phyloP scores from a whole-genome alignment of 2,797 vertebrate genomes.

The Danio choprae region DNA sequence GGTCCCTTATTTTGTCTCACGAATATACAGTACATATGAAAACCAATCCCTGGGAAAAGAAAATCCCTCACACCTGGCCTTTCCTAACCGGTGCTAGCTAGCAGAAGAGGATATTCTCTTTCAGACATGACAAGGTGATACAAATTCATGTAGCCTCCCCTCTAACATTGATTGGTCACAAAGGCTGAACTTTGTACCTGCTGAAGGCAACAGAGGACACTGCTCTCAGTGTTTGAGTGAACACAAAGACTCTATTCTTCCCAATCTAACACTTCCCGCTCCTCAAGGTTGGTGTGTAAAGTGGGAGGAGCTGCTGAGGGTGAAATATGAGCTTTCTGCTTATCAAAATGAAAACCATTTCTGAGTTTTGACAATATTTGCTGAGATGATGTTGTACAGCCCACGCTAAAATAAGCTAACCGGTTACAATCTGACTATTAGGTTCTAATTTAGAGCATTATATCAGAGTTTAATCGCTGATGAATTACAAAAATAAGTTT shows the following conservation, averaged over 20 bases:
- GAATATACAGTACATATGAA: slow-evolving; percentile 7
- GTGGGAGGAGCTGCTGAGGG: background rate
- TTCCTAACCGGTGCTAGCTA: slow-evolving; percentile 35
- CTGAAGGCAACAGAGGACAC: slow-evolving; percentile 26
- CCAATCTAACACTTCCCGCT: slow-evolving; percentile 37
- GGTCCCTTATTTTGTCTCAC: background rate
- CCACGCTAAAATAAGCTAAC: background rate
- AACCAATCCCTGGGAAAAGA: background rate
- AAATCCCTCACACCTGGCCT: slow-evolving; percentile 50
- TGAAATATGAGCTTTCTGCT: slow-evolving; percentile 19
- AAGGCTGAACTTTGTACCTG: slow-evolving; percentile 55
- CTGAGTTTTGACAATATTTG: background rate
- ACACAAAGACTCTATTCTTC: slow-evolving; percentile 37
- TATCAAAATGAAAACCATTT: background rate
- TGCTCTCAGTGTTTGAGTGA: slow-evolving; percentile 12
- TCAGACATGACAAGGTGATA: slow-evolving; percentile 39
- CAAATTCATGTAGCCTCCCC: slow-evolving; percentile 7
- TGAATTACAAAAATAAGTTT: background rate
- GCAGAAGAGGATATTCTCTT: slow-evolving; percentile 38
- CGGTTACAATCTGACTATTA: background rate
- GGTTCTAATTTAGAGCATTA: slow-evolving; percentile 10
- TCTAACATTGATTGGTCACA: slow-evolving; percentile 37
- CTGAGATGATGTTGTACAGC: background rate
- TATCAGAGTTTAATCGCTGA: slow-evolving; percentile 25
- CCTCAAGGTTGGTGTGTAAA: slow-evolving; percentile 21